A percentile compares a stretch with the other conserved stretches of the same genome.
Evolutionary conservation across 2,888 invertebrate genomes (phyloP).

Genomic region (Tridacna crocea): DNA sequence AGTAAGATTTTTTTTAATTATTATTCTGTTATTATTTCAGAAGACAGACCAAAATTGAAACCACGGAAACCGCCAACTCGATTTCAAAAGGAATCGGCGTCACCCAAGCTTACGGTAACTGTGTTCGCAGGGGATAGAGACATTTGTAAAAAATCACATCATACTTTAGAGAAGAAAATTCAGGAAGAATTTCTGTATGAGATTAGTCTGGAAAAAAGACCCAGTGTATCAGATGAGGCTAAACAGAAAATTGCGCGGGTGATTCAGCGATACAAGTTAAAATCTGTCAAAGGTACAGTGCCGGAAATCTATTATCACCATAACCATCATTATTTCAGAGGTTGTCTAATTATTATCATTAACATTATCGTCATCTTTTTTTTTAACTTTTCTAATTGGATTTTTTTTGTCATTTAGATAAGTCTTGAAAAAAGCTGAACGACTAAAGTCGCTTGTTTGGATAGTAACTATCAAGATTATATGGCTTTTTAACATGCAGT

Average conservation of each 20-base stretch:
- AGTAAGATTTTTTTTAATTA: too few relatives aligned
- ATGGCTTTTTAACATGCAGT: too few relatives aligned
- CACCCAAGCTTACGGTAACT: slow-evolving; percentile 19
- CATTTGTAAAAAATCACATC: slow-evolving; percentile 34
- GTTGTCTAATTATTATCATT: too few relatives aligned
- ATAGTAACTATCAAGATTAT: too few relatives aligned
- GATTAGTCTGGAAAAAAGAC: slow-evolving; percentile 32
- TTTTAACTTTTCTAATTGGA: too few relatives aligned
- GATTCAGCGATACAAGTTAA: slow-evolving; percentile 27
- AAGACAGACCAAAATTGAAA: background rate
- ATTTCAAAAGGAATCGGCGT: slow-evolving; percentile 22
- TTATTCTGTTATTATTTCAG: background rate
- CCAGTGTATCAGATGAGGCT: slow-evolving; percentile 23
- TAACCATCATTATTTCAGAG: too few relatives aligned
- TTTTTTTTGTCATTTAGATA: too few relatives aligned
- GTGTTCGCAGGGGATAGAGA: slow-evolving; percentile 38
- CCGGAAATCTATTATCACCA: background rate
- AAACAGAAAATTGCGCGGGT: slow-evolving; percentile 37
- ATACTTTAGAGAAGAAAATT: slow-evolving; percentile 46
- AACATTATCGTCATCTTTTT: too few relatives aligned
- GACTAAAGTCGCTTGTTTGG: too few relatives aligned
- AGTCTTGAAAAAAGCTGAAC: too few relatives aligned
- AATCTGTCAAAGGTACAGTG: slow-evolving; percentile 38
- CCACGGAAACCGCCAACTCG: slow-evolving; percentile 8
- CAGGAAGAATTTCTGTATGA: slow-evolving; percentile 50